Evolutionary conservation across 2,888 invertebrate species (phyloP).

Genomic region (Tolmerus cingulatus): DNA sequence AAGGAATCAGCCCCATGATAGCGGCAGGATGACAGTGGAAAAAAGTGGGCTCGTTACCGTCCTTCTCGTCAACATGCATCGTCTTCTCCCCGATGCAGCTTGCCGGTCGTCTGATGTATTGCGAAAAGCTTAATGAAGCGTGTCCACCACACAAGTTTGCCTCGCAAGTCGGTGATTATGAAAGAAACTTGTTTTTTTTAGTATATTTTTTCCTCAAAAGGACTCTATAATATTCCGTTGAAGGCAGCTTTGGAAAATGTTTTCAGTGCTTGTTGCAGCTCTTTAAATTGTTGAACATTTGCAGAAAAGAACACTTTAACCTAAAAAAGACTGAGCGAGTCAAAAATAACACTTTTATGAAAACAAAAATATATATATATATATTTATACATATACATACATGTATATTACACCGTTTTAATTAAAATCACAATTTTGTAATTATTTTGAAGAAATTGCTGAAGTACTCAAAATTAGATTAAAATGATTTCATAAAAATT

Average conservation of each 20-base stretch:
- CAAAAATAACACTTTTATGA: neutral
- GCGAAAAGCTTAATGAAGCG: conserved; percentile 19
- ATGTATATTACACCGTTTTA: too few species aligned
- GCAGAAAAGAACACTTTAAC: neutral
- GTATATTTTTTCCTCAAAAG: neutral
- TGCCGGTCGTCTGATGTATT: neutral
- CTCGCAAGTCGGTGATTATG: neutral
- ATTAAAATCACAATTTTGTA: too few species aligned
- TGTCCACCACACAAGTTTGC: neutral
- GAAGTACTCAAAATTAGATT: too few species aligned
- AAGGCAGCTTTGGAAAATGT: neutral
- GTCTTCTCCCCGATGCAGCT: neutral
- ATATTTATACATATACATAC: too few species aligned
- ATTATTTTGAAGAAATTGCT: too few species aligned
- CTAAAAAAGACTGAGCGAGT: neutral
- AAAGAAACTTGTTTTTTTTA: neutral
- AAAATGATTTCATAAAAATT: too few species aligned
- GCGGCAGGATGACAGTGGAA: neutral
- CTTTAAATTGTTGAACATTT: neutral
- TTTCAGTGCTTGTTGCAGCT: neutral
- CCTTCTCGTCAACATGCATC: neutral
- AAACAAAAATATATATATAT: too few species aligned
- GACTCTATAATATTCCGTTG: neutral
- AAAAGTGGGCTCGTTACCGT: neutral
- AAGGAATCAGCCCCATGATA: neutral